phyloP scores from a whole-genome alignment of 64 coral and sea anemone species.

The Platygyra sinensis region DNA sequence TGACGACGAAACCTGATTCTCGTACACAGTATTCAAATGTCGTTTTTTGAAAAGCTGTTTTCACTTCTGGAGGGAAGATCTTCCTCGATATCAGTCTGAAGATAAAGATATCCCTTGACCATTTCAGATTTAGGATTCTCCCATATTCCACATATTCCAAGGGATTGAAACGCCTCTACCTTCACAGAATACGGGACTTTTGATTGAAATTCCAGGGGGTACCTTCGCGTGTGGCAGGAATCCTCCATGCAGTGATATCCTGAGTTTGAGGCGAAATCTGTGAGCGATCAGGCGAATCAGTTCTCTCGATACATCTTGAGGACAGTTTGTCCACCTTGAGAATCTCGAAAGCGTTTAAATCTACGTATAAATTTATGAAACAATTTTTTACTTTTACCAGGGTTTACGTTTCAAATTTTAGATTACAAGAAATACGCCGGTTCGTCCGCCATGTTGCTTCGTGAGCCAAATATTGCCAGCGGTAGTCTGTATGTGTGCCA shows the following conservation, averaged over 20 bases:
- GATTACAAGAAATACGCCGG: too few relatives aligned
- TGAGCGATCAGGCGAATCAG: neutral
- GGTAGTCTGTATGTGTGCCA: neutral
- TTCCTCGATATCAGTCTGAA: constrained; percentile 3
- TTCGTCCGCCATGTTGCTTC: constrained; percentile 4
- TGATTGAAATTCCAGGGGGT: neutral
- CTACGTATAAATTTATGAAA: neutral
- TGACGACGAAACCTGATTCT: neutral
- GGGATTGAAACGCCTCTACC: constrained; percentile 42
- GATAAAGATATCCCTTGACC: constrained; percentile 13
- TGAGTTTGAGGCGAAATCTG: constrained; percentile 27
- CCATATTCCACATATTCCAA: constrained; percentile 21
- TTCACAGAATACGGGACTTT: constrained; percentile 43
- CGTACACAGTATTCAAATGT: constrained; percentile 4
- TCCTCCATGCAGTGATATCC: neutral
- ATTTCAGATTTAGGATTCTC: neutral
- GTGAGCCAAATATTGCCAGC: neutral
- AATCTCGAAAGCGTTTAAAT: neutral
- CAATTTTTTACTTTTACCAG: neutral
- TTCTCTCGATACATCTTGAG: neutral
- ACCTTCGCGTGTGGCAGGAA: neutral
- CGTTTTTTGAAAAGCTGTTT: neutral
- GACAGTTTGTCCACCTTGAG: neutral
- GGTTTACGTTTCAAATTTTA: neutral
- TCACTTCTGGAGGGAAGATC: neutral